Percentiles rank a stretch among this genome's conserved stretches.
These are phyloP conservation scores for Chrosomus eos DNA, from an alignment of 2,797 vertebrate genomes.

Conservation along the genomic window DNA sequence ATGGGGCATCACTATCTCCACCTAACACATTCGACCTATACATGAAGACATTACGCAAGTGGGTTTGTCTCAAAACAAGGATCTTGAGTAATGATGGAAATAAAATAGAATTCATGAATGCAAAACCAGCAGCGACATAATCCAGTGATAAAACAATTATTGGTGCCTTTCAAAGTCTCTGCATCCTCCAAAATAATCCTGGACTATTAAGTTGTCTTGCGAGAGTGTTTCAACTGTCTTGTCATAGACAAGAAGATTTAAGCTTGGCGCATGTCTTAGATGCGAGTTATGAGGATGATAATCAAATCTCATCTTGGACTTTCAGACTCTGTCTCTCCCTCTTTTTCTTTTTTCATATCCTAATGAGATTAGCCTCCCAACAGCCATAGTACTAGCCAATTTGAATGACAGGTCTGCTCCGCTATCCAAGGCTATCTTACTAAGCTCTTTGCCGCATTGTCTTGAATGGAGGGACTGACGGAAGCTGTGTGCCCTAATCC, in stretches of 20 bases:
- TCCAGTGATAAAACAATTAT: neutral
- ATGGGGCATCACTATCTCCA: constrained; percentile 71
- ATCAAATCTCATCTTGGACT: constrained; percentile 44
- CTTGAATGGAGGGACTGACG: constrained; percentile 89
- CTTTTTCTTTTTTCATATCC: constrained; percentile 80
- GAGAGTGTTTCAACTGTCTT: constrained; percentile 43
- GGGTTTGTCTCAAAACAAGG: constrained; percentile 64
- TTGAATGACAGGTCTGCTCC: constrained; percentile 96
- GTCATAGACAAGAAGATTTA: constrained; percentile 47
- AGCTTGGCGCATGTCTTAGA: constrained; percentile 21
- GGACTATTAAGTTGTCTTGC: constrained; percentile 43
- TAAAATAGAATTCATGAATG: neutral
- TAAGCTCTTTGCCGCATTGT: constrained; percentile 93
- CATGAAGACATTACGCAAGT: constrained; percentile 72
- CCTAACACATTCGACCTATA: constrained; percentile 75
- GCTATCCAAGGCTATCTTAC: constrained; percentile 96
- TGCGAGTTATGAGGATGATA: constrained; percentile 44
- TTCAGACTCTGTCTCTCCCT: constrained; percentile 40
- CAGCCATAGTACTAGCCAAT: constrained; percentile 87
- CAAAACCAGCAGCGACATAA: neutral
- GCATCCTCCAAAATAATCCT: constrained; percentile 25
- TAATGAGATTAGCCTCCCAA: constrained; percentile 95
- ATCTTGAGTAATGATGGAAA: neutral
- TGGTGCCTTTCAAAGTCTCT: neutral
- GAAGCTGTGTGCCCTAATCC: constrained; percentile 99